Conservation (phyloP, 2,113 vertebrate species). For the Elachura formosa region DNA sequence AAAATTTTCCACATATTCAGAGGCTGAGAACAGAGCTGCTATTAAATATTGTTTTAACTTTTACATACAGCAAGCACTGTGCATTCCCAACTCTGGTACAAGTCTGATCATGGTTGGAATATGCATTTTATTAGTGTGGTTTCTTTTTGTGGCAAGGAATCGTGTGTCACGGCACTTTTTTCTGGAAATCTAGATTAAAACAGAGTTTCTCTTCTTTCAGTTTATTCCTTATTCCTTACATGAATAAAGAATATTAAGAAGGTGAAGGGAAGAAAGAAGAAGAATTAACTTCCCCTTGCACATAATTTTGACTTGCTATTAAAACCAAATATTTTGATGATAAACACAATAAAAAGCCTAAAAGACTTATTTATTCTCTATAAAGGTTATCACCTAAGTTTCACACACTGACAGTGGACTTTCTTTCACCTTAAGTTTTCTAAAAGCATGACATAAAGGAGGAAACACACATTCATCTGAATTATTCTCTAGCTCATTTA, state of each 20-base stretch:
- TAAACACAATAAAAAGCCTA: not conserved
- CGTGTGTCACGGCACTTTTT: not conserved
- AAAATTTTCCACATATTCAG: constrained; percentile 41
- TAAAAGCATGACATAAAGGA: not conserved
- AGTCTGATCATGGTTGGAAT: not conserved
- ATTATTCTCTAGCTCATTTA: not conserved
- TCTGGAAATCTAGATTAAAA: constrained; percentile 10
- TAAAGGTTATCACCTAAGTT: not conserved
- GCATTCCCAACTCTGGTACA: not conserved
- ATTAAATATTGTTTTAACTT: constrained; percentile 44
- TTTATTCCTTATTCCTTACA: not conserved
- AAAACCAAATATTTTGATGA: not conserved
- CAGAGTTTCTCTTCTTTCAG: not conserved
- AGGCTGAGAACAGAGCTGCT: constrained; percentile 2
- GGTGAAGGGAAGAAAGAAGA: not conserved
- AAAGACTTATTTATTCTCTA: not conserved
- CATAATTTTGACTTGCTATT: not conserved
- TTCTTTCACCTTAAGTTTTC: not conserved
- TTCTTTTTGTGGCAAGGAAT: not conserved
- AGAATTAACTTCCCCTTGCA: not conserved
- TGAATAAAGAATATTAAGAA: not conserved
- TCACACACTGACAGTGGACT: not conserved
- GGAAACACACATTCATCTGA: not conserved
- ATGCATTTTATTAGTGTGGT: constrained; percentile 34
- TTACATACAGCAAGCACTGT: constrained; percentile 48